phyloP scores from a whole-genome alignment of 2,888 invertebrate genomes.

The Opisthograptis luteolata region DNA sequence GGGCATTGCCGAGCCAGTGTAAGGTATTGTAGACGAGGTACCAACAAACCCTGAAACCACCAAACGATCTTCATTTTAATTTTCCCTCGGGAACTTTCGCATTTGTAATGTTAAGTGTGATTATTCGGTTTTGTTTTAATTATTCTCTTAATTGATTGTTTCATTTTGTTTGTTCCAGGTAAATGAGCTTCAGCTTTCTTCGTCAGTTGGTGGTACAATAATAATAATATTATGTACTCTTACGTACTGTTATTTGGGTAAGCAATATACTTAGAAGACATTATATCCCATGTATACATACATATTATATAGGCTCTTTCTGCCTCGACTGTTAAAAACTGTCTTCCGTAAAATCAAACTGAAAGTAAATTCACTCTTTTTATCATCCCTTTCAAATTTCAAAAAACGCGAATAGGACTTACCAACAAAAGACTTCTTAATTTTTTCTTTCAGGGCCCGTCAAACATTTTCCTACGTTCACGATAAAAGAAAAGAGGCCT shows the following conservation, averaged over 20 bases:
- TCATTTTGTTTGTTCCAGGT: conserved; percentile 31
- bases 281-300: no score
- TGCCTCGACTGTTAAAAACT: no score
- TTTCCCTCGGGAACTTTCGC: no score
- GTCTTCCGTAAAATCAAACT: conserved; percentile 32
- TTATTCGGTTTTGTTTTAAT: not conserved
- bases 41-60: no score
- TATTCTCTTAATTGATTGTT: not conserved
- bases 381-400: conserved; percentile 46
- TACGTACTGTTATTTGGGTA: no score
- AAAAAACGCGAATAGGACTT: conserved; percentile 47
- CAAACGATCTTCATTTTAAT: no score
- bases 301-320: not conserved
- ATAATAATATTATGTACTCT: no score
- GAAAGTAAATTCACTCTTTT: conserved; percentile 41
- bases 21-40: no score
- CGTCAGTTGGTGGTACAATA: no score
- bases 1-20: no score
- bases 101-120: no score
- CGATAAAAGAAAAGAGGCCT: conserved; percentile 31
- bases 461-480: conserved; percentile 35
- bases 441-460: conserved; percentile 42
- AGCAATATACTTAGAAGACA: no score
- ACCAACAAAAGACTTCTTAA: conserved; percentile 47
- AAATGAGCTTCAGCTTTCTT: conserved; percentile 2